Evolutionary conservation across 1,140 invertebrate genomes (phyloP).

Genomic region (Bombus huntii): DNA sequence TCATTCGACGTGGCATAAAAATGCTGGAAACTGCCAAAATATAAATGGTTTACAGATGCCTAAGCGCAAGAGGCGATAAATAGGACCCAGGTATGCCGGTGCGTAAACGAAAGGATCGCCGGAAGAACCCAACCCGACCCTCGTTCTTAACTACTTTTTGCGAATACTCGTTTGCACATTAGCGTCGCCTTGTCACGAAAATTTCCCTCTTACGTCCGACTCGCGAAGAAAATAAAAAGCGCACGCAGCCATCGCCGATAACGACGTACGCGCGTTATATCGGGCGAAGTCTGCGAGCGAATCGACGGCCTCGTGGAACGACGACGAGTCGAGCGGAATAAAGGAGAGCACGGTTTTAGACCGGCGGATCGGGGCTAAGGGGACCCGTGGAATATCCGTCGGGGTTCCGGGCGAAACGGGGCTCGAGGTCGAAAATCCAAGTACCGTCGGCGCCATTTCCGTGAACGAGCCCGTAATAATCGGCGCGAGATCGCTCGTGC

Average conservation of each 20-base stretch:
- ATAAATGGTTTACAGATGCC: fast-evolving
- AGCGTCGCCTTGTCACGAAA: too few relatives aligned
- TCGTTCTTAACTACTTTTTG: fast-evolving
- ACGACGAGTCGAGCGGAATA: neutral
- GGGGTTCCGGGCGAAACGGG: neutral
- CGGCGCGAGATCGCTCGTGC: slow-evolving; percentile 52
- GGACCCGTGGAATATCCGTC: neutral
- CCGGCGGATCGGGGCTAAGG: neutral
- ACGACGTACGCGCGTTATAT: neutral
- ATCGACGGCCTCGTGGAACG: neutral
- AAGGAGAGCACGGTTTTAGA: slow-evolving; percentile 7
- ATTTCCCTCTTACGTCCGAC: too few relatives aligned
- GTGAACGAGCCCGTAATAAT: slow-evolving; percentile 52
- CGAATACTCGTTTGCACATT: fast-evolving
- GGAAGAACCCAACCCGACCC: fast-evolving
- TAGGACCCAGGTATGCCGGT: too few relatives aligned
- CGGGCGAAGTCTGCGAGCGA: neutral
- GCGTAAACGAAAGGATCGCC: too few relatives aligned
- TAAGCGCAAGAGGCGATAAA: too few relatives aligned
- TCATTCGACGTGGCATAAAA: fast-evolving
- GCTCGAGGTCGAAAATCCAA: slow-evolving; percentile 39
- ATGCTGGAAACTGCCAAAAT: fast-evolving
- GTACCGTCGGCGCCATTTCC: slow-evolving; percentile 36
- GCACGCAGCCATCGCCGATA: too few relatives aligned
- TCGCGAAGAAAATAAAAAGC: neutral